phyloP scores from a whole-genome alignment of 2,113 vertebrate genomes.

The Sitta europaea region DNA sequence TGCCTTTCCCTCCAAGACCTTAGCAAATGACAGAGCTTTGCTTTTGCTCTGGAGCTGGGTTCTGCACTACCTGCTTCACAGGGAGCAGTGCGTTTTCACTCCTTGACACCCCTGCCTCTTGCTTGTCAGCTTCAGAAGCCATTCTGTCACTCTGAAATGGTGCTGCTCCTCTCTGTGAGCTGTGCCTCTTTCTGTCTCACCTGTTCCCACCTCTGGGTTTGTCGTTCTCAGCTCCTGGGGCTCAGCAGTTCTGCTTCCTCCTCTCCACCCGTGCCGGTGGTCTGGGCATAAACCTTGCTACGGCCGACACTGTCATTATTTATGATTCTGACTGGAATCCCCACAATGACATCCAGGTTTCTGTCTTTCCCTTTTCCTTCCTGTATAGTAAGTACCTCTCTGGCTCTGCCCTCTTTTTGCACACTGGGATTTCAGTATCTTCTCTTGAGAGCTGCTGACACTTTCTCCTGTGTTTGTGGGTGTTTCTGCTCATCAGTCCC shows the following conservation, averaged over 20 bases:
- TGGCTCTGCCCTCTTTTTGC: background rate
- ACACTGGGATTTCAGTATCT: background rate
- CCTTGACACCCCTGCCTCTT: background rate
- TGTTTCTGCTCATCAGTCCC: background rate
- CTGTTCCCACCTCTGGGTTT: conserved; percentile 27
- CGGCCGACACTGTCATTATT: conserved; percentile 95
- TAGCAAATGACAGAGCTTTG: background rate
- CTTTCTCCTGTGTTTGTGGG: background rate
- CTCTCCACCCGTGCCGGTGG: conserved; percentile 95
- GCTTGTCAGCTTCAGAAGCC: fast-evolving
- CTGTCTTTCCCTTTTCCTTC: background rate
- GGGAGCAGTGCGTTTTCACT: background rate
- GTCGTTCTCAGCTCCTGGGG: conserved; percentile 85
- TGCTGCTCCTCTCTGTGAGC: background rate
- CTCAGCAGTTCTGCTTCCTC: conserved; percentile 98
- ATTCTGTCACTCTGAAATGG: background rate
- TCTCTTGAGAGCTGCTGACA: background rate
- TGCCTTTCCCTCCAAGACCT: background rate
- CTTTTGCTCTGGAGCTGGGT: background rate
- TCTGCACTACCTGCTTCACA: background rate
- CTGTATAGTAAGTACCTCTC: background rate
- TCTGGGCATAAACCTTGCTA: conserved; percentile 96
- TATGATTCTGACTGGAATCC: conserved; percentile 99
- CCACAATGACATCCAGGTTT: conserved; percentile 98
- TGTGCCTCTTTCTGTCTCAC: background rate